Base-by-base conservation (phyloP, 2,797 vertebrate genomes). In the Catostomus latipinnis region DNA sequence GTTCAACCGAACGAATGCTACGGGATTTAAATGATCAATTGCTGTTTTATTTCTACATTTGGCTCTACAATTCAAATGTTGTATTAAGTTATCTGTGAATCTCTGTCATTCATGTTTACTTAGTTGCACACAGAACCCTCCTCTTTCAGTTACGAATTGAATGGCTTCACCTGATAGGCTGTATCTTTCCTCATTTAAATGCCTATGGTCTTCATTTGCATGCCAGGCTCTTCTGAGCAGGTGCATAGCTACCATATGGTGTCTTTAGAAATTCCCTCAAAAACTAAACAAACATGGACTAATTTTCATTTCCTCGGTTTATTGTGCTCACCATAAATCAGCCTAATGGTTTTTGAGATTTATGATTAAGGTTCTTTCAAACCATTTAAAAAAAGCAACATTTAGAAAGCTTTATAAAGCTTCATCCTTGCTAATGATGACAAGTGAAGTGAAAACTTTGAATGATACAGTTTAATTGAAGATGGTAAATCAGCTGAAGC, bases 401-500 rank as follows among this genome's bases (percentile, higher is more conserved):
- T 76, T 70, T 43, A 77, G 50, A 63, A 74, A 74, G 71, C 50
- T 76, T 70, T 43, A 77, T 43, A 63, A 74, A 74, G 71, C 50
- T 22, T 61, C 76, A 70, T 60, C 10, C 49, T 52, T n/a, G 57
- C 66, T 45, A 70, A 69, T 73, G 71, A 57, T 80, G 77, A 71
- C 65, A 72, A 54, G 69, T 50, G 72, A 71, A 70, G 66, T n/a
- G 56, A 86, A 91, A 92, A 91, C 91, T 91, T 86, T 83, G 89
- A 88, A 88, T 84, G 90, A 88, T 84, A 86, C 87, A 83, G 74
- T 83, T 80, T 85, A 67, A 86, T 82, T 80, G 86, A 88, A 85
- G n/a, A 80, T 89, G 90, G 90, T 88, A 87, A 90, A 92, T 92
- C 88, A 87, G 87, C 76, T 76, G 80, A 83, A 84, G 86, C 34